Evolutionary conservation across 2,113 vertebrate genomes (phyloP), one percentile per base, ranked within the genome.

Genomic region (Malurus cyaneus): DNA sequence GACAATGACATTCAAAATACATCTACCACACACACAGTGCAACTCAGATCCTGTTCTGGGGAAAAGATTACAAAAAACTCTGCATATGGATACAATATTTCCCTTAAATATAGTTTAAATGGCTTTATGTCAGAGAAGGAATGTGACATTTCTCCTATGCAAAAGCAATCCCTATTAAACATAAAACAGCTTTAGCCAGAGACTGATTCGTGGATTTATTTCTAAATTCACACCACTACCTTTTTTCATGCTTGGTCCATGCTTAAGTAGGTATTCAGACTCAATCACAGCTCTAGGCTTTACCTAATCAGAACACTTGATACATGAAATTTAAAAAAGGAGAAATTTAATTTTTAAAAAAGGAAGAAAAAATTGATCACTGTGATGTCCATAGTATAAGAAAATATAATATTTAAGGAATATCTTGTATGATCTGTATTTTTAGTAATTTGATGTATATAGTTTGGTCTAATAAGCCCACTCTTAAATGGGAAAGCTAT

Each of bases 391-490:
- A 31, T 34, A 82, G 66, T 36, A 93, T 17, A 86, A 62, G 60
- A 86, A 94, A 93, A 69, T 31, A 69, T n/a, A 88, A 67, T 60
- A 67, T 85, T 93, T 87, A 93, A 87, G 42, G 84, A 79, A 29
- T 76, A 92, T 69, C 60, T 76, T 70, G 25, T 52, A 28, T 20
- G 12, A 79, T 50, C 36, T 82, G n/a, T 92, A 65, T 82, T 84
- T 88, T 87, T 74, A 91, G 81, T 67, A 89, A 92, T 86, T 80
- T 88, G 61, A 90, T 76, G 73, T 86, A 46, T 6, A 86, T 24
- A 88, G 56, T 82, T 96, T 72, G 72, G 91, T 95, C 89, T 96
- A 83, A 88, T 92, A 88, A 82, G 78, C 72, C 67, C 81, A 54
- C 46, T 70, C 60, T 89, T 73, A 71, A 90, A 76, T 21, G 42